A percentile compares a stretch with the other conserved stretches of the same genome.
phyloP scores from a whole-genome alignment of 2,888 invertebrate genomes.

The Agrotis ipsilon region DNA sequence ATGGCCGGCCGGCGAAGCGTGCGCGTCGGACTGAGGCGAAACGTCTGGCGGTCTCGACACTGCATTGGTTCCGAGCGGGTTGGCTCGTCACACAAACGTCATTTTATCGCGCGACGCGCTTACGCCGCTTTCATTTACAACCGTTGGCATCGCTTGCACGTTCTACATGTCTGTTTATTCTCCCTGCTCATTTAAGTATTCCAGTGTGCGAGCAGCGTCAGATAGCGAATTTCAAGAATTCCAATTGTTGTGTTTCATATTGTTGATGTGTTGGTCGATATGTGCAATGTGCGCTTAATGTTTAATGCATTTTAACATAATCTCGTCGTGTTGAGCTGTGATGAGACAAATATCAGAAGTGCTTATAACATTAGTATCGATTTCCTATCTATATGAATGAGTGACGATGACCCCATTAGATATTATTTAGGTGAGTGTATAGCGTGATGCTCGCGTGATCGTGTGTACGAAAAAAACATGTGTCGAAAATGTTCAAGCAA shows the following conservation, averaged over 20 bases:
- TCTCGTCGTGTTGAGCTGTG: constrained; percentile 42
- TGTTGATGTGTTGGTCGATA: constrained; percentile 31
- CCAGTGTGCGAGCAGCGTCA: constrained; percentile 35
- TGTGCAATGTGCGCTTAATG: constrained; percentile 52
- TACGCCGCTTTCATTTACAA: constrained; percentile 70
- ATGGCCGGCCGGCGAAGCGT: constrained; percentile 80
- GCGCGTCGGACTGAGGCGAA: constrained; percentile 70
- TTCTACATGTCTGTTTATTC: constrained; percentile 47
- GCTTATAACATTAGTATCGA: constrained; percentile 32
- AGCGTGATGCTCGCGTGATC: constrained; percentile 63
- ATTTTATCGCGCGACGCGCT: constrained; percentile 82
- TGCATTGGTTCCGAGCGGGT: constrained; percentile 70
- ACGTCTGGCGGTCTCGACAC: constrained; percentile 65
- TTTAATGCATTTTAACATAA: constrained; percentile 56
- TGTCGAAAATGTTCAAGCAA: constrained; percentile 31
- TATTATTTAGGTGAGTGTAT: constrained; percentile 50
- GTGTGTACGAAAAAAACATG: constrained; percentile 44
- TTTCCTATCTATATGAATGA: constrained; percentile 54
- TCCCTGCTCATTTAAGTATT: constrained; percentile 26
- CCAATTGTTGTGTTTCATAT: constrained; percentile 11
- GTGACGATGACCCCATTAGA: constrained; percentile 54
- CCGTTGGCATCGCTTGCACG: constrained; percentile 46
- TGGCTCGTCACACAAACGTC: constrained; percentile 78
- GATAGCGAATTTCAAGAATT: constrained; percentile 35
- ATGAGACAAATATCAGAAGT: constrained; percentile 34